Evolutionary conservation across 1,140 invertebrate genomes (phyloP).

Genomic region (Psix sp.): DNA sequence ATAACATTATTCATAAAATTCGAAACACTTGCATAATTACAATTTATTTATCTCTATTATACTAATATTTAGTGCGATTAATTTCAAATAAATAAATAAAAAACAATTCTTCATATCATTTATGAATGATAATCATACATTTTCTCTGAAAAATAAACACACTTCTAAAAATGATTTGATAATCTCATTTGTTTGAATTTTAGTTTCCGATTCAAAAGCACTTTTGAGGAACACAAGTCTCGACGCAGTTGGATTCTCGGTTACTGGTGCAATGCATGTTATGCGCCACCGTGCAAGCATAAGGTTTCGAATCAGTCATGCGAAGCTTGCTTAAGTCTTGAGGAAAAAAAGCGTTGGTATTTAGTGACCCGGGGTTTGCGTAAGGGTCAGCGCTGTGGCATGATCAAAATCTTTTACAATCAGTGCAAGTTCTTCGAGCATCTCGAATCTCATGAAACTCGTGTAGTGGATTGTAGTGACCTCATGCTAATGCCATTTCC

Average conservation of each 20-base stretch:
- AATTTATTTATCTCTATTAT: no score
- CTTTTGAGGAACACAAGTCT: conserved; percentile 63
- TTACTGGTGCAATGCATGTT: conserved; percentile 67
- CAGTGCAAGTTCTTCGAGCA: conserved; percentile 71
- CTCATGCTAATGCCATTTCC: conserved; percentile 73
- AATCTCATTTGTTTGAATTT: conserved; percentile 18
- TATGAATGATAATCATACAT: no score
- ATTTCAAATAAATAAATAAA: no score
- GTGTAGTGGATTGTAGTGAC: conserved; percentile 60
- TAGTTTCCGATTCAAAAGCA: conserved; percentile 66
- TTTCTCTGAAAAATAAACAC: neutral
- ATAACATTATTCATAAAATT: no score
- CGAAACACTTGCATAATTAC: no score
- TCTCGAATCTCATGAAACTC: conserved; percentile 60
- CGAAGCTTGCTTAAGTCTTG: conserved; percentile 31
- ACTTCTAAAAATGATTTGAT: no score
- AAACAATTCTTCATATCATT: no score
- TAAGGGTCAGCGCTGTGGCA: conserved; percentile 58
- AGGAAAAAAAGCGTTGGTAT: conserved; percentile 60
- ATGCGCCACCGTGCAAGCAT: conserved; percentile 59
- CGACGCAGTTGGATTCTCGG: conserved; percentile 70
- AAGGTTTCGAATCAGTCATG: conserved; percentile 33
- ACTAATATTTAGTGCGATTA: no score
- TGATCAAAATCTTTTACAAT: conserved; percentile 69
- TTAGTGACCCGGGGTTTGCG: conserved; percentile 54